These are phyloP conservation scores for Pseudomyrmex sp. DNA, from an alignment of 1,140 invertebrate species.

Conservation along the genomic window DNA sequence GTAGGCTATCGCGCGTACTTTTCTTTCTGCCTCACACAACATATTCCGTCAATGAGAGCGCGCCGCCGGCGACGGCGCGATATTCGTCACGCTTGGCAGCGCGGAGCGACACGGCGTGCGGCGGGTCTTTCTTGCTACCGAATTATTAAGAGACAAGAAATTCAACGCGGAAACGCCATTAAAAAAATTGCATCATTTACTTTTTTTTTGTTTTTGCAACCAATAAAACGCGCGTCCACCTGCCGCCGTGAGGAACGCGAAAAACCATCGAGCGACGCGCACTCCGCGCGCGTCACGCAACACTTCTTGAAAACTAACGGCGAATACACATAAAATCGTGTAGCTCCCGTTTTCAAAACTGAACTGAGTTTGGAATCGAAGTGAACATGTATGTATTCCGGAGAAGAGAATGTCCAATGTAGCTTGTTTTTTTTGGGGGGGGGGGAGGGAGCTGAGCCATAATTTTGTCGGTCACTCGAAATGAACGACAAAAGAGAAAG, in stretches of 20 bases:
- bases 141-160: slow-evolving; percentile 38
- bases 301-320: too few species aligned
- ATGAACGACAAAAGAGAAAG: too few species aligned
- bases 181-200: slow-evolving; percentile 37
- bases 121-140: slow-evolving; percentile 1
- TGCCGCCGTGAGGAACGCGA: neutral
- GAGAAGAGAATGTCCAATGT: too few species aligned
- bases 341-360: too few species aligned
- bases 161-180: neutral
- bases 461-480: too few species aligned
- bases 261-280: neutral
- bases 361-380: too few species aligned
- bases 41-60: neutral
- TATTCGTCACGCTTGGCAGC: slow-evolving; percentile 19
- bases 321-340: too few species aligned
- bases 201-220: neutral
- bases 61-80: neutral
- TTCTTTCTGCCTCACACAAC: neutral
- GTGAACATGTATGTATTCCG: too few species aligned
- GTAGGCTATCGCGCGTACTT: neutral
- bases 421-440: too few species aligned
- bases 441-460: too few species aligned
- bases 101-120: neutral
- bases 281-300: too few species aligned
- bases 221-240: neutral